Base-by-base conservation (phyloP, 2,888 invertebrate genomes). In the Rhingia rostrata region DNA sequence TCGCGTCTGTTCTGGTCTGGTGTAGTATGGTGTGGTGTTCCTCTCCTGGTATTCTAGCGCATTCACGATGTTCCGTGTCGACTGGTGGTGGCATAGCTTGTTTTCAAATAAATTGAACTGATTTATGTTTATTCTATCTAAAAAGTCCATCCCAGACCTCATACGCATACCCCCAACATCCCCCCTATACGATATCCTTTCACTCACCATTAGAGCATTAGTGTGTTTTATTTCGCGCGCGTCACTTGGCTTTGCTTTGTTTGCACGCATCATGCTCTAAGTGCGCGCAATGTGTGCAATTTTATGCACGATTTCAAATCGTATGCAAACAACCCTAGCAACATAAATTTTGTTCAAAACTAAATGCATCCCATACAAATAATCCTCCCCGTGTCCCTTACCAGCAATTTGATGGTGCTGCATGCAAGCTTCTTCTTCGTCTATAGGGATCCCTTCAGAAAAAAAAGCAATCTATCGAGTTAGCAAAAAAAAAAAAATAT, bases 81-180 rank as follows among this genome's bases (percentile, higher is more conserved):
- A 73, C 10, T 79, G 69, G 58, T 56, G 56, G 51, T 54, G 60
- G 64, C 73, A 74, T 74, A 51, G 35, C 67, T 51, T 22, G 56
- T 70, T 74, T 84, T 66, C 67, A 81, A 72, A 85, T 85, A 85
- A 85, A 85, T 81, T 81, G 75, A 66, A 14, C 85, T 85, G 85
- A 85, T 85, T 85, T 85, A 85, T 85, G 81, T 81, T 85, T 85
- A 77, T 85, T 72, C 47, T 75, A 75, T 64, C 60, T 73, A 74
- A 79, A 79, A 83, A 69, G 22, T 22, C 58, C 67, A 69, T 79
- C 79, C 35, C 70, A 56, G 58, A 6, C 9, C 33, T 14, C 56
- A 32, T 56, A 22, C 39, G n/a, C 53, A 10, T 7, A 12, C 4
- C 30, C 22, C 35, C 41, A n/a, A n/a, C 45, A 33, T n/a, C 37